Evolutionary conservation across 2,888 invertebrate species (phyloP).

Genomic region (Hydriomena furcata): DNA sequence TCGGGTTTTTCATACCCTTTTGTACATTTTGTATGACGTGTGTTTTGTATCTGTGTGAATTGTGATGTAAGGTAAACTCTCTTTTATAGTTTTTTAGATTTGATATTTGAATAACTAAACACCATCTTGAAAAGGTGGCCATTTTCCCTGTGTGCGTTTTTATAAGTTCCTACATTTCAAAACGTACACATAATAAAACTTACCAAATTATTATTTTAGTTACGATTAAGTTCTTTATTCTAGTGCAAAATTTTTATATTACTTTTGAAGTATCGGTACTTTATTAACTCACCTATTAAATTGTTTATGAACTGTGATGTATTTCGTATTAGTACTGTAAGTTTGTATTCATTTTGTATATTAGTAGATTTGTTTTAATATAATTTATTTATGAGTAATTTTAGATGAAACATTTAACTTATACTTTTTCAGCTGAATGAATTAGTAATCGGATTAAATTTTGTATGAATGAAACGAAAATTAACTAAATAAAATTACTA

Average conservation of each 20-base stretch:
- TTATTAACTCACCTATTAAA: conserved; percentile 72
- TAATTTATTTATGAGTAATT: conserved; percentile 78
- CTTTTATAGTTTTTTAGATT: conserved; percentile 38
- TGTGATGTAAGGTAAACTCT: conserved; percentile 43
- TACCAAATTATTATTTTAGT: conserved; percentile 75
- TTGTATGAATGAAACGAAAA: conserved; percentile 16
- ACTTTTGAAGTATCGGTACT: conserved; percentile 72
- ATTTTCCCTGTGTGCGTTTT: conserved; percentile 50
- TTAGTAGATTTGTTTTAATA: conserved; percentile 80
- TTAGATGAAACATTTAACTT: conserved; percentile 64
- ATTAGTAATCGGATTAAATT: conserved; percentile 7
- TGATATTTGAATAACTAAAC: conserved; percentile 22
- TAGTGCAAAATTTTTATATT: conserved; percentile 57
- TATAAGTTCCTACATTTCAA: conserved; percentile 77
- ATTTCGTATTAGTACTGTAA: conserved; percentile 81
- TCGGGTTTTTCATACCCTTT: conserved; percentile 50
- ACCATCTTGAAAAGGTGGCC: conserved; percentile 62
- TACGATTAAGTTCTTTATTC: conserved; percentile 60
- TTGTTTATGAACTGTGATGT: conserved; percentile 84
- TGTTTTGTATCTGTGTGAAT: conserved; percentile 49
- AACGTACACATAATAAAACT: conserved; percentile 63
- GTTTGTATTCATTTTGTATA: conserved; percentile 83
- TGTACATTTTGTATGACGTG: conserved; percentile 63
- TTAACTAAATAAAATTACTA: conserved; percentile 20
- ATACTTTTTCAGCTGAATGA: conserved; percentile 37